These are phyloP conservation scores for Leucania comma DNA, from an alignment of 2,888 invertebrate genomes.

Conservation along the genomic window DNA sequence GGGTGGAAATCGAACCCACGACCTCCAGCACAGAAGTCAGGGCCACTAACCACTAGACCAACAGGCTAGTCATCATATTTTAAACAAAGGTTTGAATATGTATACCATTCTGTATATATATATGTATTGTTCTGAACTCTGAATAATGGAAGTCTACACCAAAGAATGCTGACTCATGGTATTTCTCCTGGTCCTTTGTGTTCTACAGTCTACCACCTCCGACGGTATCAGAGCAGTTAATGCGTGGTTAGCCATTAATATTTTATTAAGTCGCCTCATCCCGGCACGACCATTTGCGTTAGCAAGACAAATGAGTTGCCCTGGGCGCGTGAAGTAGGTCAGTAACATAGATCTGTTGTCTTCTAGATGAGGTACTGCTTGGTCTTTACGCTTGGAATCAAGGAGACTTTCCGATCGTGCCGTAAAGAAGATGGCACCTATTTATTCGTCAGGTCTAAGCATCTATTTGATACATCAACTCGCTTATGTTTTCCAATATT, in stretches of 20 bases:
- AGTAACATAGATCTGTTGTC: conserved; percentile 16
- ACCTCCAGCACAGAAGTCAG: too few relatives aligned
- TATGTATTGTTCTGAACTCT: not conserved
- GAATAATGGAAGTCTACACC: not conserved
- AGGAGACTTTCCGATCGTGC: too few relatives aligned
- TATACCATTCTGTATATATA: not conserved
- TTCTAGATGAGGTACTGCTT: conserved; percentile 24
- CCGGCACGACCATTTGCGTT: conserved; percentile 61
- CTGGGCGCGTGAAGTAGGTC: conserved; percentile 51
- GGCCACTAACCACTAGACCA: too few relatives aligned
- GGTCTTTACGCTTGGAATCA: not conserved
- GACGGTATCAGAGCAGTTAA: conserved; percentile 14
- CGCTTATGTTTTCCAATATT: too few relatives aligned
- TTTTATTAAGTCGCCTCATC: conserved; percentile 63
- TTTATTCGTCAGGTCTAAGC: too few relatives aligned
- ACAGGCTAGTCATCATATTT: not conserved
- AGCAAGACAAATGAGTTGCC: conserved; percentile 63
- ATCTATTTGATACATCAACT: too few relatives aligned
- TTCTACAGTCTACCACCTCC: conserved; percentile 3
- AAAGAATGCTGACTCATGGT: conserved; percentile 21
- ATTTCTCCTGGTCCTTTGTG: not conserved
- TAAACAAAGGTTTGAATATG: not conserved
- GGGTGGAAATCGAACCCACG: too few relatives aligned
- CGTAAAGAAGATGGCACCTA: too few relatives aligned
- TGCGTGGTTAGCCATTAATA: conserved; percentile 49